Conservation (phyloP, 1,140 invertebrate genomes). For the Drosophila sucinea region DNA sequence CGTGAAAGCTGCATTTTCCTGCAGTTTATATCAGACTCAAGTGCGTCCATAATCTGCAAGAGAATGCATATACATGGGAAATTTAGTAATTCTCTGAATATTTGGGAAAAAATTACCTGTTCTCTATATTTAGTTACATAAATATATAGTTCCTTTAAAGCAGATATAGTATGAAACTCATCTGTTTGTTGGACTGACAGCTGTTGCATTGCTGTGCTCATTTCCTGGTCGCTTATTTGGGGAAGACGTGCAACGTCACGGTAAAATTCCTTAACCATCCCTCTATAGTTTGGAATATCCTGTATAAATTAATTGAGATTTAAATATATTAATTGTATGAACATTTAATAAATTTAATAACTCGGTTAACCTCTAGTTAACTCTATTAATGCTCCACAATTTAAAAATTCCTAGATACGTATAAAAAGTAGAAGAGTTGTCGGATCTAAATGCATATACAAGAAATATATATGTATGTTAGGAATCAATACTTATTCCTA, state of each 20-base stretch:
- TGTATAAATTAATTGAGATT: slow-evolving; percentile 15
- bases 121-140: slow-evolving; percentile 97
- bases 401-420: no score
- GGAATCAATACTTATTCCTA: no score
- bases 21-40: slow-evolving; percentile 91
- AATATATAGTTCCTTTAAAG: slow-evolving; percentile 96
- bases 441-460: no score
- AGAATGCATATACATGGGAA: background rate
- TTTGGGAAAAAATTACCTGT: slow-evolving; percentile 86
- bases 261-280: slow-evolving; percentile 95
- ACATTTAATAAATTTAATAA: no score
- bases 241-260: slow-evolving; percentile 92
- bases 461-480: no score
- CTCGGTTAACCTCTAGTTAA: no score
- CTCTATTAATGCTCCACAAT: no score
- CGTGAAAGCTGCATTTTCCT: slow-evolving; percentile 94
- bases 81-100: background rate
- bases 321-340: slow-evolving; percentile 28
- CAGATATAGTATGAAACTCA: slow-evolving; percentile 95
- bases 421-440: no score
- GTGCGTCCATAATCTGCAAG: slow-evolving; percentile 87
- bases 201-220: slow-evolving; percentile 96
- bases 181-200: slow-evolving; percentile 93
- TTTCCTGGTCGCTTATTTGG: slow-evolving; percentile 95
- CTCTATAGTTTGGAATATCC: slow-evolving; percentile 94